These are phyloP conservation scores for Cariama cristata DNA, from an alignment of 2,113 vertebrate genomes.

Conservation along the genomic window DNA sequence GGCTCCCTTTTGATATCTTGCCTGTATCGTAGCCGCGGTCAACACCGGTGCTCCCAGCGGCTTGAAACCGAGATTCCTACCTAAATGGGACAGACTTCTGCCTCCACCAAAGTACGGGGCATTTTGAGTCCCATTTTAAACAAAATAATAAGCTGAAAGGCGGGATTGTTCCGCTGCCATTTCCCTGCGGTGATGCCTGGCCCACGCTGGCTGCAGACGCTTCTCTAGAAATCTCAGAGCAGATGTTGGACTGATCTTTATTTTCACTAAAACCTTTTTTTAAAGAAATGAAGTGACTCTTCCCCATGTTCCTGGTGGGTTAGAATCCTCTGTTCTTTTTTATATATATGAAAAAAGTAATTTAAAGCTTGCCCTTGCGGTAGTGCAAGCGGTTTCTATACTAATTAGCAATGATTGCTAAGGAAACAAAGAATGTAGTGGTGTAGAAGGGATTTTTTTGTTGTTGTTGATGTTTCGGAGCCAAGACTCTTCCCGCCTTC, in stretches of 20 bases:
- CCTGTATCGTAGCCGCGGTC: background rate
- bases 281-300: background rate
- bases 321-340: background rate
- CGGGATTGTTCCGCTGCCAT: background rate
- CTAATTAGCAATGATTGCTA: background rate
- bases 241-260: background rate
- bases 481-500: background rate
- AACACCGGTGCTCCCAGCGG: background rate
- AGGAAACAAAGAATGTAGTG: background rate
- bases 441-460: background rate
- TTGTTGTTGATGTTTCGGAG: background rate
- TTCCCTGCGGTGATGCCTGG: background rate
- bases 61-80: background rate
- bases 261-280: background rate
- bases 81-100: accelerated
- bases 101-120: background rate
- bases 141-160: background rate
- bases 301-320: background rate
- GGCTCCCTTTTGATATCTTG: background rate
- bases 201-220: accelerated
- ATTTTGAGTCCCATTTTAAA: accelerated
- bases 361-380: background rate
- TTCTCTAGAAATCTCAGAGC: background rate
- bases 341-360: background rate
- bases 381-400: background rate